Percentiles rank a stretch among this genome's conserved stretches.
phyloP scores from a whole-genome alignment of 2,797 vertebrate species.

The Neopelma chrysocephalum region DNA sequence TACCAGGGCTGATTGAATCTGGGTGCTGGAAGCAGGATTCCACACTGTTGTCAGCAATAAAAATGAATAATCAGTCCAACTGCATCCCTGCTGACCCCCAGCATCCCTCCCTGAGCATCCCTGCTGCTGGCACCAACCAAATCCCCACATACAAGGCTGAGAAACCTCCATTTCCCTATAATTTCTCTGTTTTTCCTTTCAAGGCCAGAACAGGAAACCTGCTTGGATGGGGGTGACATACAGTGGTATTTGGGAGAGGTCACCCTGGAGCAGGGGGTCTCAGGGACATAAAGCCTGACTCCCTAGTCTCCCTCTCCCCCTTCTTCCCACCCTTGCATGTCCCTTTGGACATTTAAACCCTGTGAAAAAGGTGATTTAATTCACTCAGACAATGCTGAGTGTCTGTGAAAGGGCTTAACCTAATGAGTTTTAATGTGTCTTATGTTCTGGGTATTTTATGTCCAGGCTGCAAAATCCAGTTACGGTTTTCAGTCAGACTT shows the following conservation, averaged over 20 bases:
- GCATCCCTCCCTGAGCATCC: not conserved
- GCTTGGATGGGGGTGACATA: not conserved
- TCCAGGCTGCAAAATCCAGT: slow-evolving; percentile 19
- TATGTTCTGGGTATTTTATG: not conserved
- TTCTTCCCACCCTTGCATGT: not conserved
- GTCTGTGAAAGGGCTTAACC: slow-evolving; percentile 18
- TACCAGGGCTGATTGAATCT: fast-evolving
- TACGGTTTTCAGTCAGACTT: not conserved
- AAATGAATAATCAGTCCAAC: not conserved
- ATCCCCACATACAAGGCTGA: fast-evolving
- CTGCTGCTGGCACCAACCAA: not conserved
- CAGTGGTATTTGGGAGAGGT: fast-evolving
- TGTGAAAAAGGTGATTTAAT: slow-evolving; percentile 28
- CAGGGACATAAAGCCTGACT: not conserved
- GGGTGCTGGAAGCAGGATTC: not conserved
- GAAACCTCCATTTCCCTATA: not conserved
- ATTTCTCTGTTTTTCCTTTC: fast-evolving
- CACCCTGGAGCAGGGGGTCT: fast-evolving
- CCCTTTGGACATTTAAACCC: not conserved
- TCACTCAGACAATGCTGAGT: not conserved
- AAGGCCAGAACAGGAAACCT: not conserved
- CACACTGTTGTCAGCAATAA: not conserved
- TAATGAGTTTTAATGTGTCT: not conserved
- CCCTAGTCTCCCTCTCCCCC: not conserved
- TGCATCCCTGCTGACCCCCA: not conserved